Evolutionary conservation across 2,113 vertebrate species (phyloP), one percentile per base, ranked within the genome.

Genomic region (Ictalurus punctatus): DNA sequence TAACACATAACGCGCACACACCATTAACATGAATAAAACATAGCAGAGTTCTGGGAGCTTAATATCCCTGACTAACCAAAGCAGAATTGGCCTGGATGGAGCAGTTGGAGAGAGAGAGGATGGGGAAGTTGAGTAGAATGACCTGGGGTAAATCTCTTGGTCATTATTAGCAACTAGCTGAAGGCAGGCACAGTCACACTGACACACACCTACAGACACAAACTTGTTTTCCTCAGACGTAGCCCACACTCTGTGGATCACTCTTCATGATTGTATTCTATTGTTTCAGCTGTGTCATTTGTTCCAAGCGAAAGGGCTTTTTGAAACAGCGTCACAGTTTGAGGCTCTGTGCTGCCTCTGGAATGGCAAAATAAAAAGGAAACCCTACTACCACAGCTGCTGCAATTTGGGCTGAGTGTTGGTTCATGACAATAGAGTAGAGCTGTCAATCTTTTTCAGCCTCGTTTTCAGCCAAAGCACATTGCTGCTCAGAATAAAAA

Each of bases 21-120:
- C 63, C 61, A 71, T 40, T 23, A 63, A 52, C 65, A 84, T 90
- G 84, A 86, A 91, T 90, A 84, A 88, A 90, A 84, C 80, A 91
- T 88, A 4, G 14, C n/a, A 61, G 54, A 63, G 86, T 83, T 73
- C 74, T 10, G 74, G 83, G 82, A 84, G 73, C 40, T 37, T 82
- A 65, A 84, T 82, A 76, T 86, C 71, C 56, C 69, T 54, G 52
- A 56, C 63, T 84, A 85, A 65, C 67, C 87, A 86, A 25, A 65
- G 40, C 69, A 37, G 58, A 61, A 63, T 52, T 37, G 30, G 71
- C 40, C 25, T 5, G 19, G 44, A 73, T 56, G 19, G 17, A 73
- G 58, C 30, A n/a, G 30, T 48, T 48, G 37, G 59, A 34, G 2
- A 56, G 17, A 65, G 67, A 56, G 16, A 30, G 25, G 80, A 83